A percentile compares a stretch with the other conserved stretches of the same genome.
Evolutionary conservation across 2,888 invertebrate species (phyloP).

Genomic region (Heliconius charithonia): DNA sequence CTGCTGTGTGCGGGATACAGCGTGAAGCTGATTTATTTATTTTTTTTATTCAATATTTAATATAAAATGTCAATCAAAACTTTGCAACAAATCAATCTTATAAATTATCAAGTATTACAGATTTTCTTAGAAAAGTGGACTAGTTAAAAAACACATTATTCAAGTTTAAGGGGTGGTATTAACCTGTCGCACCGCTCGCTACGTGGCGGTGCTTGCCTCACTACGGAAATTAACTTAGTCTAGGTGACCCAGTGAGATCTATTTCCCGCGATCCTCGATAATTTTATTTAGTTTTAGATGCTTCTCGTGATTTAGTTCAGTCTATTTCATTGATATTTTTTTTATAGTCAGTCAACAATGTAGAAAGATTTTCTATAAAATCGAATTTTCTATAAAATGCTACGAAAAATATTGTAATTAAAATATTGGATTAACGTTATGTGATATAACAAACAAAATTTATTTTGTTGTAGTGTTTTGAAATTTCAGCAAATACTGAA

Average conservation of each 20-base stretch:
- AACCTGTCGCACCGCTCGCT: slow-evolving; percentile 43
- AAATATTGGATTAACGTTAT: too few species aligned
- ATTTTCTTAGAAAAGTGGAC: slow-evolving; percentile 28
- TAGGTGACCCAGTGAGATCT: slow-evolving; percentile 30
- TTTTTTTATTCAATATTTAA: too few species aligned
- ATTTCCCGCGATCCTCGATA: slow-evolving; percentile 23
- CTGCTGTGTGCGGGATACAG: too few species aligned
- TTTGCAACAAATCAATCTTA: slow-evolving; percentile 31
- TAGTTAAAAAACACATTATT: slow-evolving; percentile 46
- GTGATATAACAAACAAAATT: too few species aligned
- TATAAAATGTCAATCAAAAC: slow-evolving; percentile 8
- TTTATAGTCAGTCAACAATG: not conserved
- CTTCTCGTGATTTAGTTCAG: not conserved
- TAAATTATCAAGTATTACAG: slow-evolving; percentile 33
- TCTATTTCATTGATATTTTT: not conserved
- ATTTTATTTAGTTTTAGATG: not conserved
- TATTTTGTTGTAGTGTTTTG: too few species aligned
- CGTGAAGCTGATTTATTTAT: too few species aligned
- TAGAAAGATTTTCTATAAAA: not conserved
- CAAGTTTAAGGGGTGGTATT: slow-evolving; percentile 44
- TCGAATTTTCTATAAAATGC: too few species aligned
- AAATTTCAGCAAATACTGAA: not conserved
- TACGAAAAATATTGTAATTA: not conserved
- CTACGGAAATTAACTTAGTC: slow-evolving; percentile 62
- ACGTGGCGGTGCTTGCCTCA: slow-evolving; percentile 38